Conservation (phyloP, 92 coral and sea anemone species). For the Plumapathes pennacea region DNA sequence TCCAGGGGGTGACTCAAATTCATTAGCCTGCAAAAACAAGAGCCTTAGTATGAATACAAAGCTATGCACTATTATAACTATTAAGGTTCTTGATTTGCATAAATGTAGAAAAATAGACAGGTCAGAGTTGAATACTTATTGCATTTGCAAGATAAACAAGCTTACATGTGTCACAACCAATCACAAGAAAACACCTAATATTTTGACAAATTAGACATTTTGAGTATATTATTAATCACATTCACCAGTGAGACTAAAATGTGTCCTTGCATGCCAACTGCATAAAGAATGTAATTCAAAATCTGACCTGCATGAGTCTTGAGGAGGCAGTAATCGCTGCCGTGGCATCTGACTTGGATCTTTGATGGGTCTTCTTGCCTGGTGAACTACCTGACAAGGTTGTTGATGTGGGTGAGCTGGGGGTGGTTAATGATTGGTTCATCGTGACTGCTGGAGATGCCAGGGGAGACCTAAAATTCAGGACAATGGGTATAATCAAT, state of each 20-base stretch:
- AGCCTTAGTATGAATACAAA: too few relatives aligned
- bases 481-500: neutral
- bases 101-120: too few relatives aligned
- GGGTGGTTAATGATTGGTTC: slow-evolving; percentile 23
- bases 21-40: slow-evolving; percentile 69
- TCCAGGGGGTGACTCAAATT: slow-evolving; percentile 62
- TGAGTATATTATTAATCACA: neutral
- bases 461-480: slow-evolving; percentile 84
- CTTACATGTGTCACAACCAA: neutral
- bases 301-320: slow-evolving; percentile 77
- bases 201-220: too few relatives aligned
- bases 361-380: slow-evolving; percentile 80
- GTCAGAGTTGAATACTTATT: too few relatives aligned
- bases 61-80: too few relatives aligned
- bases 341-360: slow-evolving; percentile 98
- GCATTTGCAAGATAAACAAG: too few relatives aligned
- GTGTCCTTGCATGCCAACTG: neutral
- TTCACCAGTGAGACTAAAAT: neutral
- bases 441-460: slow-evolving; percentile 33
- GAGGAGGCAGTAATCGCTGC: slow-evolving; percentile 89
- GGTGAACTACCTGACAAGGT: slow-evolving; percentile 47
- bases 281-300: neutral
- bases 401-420: slow-evolving; percentile 49
- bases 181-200: neutral
- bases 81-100: too few relatives aligned